A percentile compares a stretch with the other conserved stretches of the same genome.
phyloP scores from a whole-genome alignment of 2,113 vertebrate genomes.

The Chloropsis cyanopogon region DNA sequence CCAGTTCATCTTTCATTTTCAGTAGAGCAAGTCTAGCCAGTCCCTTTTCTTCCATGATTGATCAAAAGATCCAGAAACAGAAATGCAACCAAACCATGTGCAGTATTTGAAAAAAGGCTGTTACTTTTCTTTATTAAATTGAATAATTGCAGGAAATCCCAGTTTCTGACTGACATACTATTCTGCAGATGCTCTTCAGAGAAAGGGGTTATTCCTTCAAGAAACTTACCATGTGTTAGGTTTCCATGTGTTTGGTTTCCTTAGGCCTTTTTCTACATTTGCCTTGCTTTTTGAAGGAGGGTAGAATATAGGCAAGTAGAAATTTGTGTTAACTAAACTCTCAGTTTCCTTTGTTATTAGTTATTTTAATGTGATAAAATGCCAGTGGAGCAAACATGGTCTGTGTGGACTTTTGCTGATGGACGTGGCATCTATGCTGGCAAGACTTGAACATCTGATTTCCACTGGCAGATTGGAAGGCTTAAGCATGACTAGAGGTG shows the following conservation, averaged over 20 bases:
- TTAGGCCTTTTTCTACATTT: not conserved
- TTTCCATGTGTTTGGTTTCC: not conserved
- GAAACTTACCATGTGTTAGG: not conserved
- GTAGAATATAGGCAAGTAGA: not conserved
- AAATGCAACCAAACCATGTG: not conserved
- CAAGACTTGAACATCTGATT: not conserved
- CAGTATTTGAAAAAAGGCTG: constrained; percentile 8
- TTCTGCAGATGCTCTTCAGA: not conserved
- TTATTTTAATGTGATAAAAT: not conserved
- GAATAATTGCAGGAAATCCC: constrained; percentile 42
- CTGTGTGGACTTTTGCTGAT: not conserved
- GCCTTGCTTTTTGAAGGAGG: not conserved
- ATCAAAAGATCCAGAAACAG: constrained; percentile 34
- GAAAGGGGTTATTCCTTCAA: not conserved
- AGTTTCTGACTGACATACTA: not conserved
- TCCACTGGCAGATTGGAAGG: not conserved
- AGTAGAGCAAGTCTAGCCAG: constrained; percentile 1
- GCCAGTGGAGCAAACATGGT: not conserved
- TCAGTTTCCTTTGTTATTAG: not conserved
- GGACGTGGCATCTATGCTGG: not conserved
- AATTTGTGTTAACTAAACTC: not conserved
- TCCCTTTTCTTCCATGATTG: constrained; percentile 13
- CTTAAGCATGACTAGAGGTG: not conserved
- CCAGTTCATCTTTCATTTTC: constrained; percentile 34
- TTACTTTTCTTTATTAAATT: not conserved